These are phyloP conservation scores for Proisotoma minuta DNA, from an alignment of 2,888 invertebrate species.

Conservation along the genomic window DNA sequence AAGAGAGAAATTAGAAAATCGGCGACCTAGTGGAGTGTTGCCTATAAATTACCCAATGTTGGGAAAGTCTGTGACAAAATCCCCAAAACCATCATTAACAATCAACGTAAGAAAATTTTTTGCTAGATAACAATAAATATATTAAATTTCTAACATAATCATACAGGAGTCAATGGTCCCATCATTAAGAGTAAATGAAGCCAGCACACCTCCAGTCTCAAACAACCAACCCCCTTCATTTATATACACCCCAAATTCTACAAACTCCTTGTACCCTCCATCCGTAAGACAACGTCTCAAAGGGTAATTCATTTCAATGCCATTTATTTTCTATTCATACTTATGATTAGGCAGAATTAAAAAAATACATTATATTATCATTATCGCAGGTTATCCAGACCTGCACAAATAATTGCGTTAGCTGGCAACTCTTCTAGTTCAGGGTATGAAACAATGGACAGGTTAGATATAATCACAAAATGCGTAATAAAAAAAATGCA, in stretches of 20 bases:
- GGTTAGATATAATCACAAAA: not conserved
- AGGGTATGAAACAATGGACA: slow-evolving; percentile 25
- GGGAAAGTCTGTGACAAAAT: not conserved
- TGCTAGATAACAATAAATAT: not conserved
- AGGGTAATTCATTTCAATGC: not conserved
- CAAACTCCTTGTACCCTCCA: not conserved
- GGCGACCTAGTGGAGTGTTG: not conserved
- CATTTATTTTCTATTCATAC: not conserved
- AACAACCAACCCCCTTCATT: not conserved
- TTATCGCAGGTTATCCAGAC: too few species aligned
- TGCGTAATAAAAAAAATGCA: not conserved
- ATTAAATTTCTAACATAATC: not conserved
- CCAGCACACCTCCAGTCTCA: not conserved
- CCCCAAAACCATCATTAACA: not conserved
- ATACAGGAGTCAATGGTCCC: not conserved
- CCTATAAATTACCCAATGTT: not conserved
- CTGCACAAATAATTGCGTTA: not conserved
- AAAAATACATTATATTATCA: too few species aligned
- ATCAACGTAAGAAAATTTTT: not conserved
- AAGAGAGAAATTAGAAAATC: not conserved
- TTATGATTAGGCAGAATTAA: too few species aligned
- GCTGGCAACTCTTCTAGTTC: slow-evolving; percentile 21
- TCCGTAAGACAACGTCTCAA: not conserved
- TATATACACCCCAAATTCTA: not conserved
- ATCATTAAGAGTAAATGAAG: not conserved